Evolutionary conservation across 1,140 invertebrate species (phyloP).

Genomic region (Cardiocondyla obscurior): DNA sequence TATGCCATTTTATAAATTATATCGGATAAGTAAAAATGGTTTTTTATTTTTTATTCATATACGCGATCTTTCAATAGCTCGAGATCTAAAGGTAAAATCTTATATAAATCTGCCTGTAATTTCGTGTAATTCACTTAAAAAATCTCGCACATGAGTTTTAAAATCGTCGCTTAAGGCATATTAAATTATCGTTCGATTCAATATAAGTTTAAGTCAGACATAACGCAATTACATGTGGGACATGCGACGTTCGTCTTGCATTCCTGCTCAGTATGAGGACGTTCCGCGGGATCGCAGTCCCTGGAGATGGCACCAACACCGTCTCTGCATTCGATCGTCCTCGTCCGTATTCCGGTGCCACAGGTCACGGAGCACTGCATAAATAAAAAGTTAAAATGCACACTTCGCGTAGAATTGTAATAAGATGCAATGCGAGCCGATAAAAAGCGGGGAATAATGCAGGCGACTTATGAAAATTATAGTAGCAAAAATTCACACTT

Average conservation of each 20-base stretch:
- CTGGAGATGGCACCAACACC: conserved; percentile 83
- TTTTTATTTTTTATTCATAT: background rate
- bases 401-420: conserved; percentile 36
- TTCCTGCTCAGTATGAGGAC: conserved; percentile 81
- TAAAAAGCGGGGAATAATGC: conserved; percentile 35
- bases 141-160: conserved; percentile 12
- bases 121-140: background rate
- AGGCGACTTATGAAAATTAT: background rate
- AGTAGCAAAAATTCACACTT: background rate
- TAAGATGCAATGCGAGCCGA: conserved; percentile 26
- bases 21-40: background rate
- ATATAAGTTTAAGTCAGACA: conserved; percentile 30
- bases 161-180: background rate
- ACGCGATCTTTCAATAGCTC: background rate
- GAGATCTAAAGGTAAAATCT: background rate
- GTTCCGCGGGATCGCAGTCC: conserved; percentile 83
- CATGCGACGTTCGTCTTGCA: conserved; percentile 80
- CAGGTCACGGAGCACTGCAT: conserved; percentile 93
- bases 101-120: background rate
- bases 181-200: conserved; percentile 22
- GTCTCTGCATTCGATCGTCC: conserved; percentile 91
- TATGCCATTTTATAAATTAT: background rate
- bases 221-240: conserved; percentile 77
- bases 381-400: conserved; percentile 66
- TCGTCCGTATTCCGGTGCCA: conserved; percentile 91